These are phyloP conservation scores for Anguilla japonica DNA, from an alignment of 2,113 vertebrate species.

Conservation along the genomic window DNA sequence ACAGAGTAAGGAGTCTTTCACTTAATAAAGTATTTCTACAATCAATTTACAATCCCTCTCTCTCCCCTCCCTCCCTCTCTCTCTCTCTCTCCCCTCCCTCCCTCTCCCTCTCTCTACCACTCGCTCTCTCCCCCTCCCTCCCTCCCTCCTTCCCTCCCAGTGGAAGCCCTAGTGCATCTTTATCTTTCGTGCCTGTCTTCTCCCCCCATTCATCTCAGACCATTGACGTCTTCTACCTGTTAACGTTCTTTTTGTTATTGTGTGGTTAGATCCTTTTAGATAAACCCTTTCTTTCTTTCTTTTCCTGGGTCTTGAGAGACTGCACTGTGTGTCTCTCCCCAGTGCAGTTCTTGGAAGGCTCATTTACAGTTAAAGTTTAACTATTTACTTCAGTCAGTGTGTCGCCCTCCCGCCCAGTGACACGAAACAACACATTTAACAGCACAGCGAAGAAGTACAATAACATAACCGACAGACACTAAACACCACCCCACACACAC, in stretches of 20 bases:
- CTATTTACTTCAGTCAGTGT: no score
- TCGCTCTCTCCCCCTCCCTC: not conserved
- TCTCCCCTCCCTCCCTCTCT: not conserved
- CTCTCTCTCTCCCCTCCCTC: not conserved
- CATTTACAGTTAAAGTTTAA: not conserved
- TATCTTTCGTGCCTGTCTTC: not conserved
- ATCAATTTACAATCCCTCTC: not conserved
- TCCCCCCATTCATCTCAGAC: not conserved
- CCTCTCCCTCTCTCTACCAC: not conserved
- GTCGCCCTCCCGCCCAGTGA: no score
- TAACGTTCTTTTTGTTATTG: not conserved
- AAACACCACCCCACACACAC: no score
- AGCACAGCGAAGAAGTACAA: no score
- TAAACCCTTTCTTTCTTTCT: conserved; percentile 1
- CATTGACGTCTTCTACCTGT: not conserved
- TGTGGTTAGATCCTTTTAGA: not conserved
- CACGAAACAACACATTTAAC: no score
- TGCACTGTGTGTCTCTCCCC: not conserved
- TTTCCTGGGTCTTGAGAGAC: not conserved
- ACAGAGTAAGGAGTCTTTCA: no score
- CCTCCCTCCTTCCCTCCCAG: not conserved
- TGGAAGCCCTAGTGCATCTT: not conserved
- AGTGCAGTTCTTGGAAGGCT: not conserved
- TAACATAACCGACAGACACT: no score
- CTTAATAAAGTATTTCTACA: no score